Conservation (phyloP, 2,888 invertebrate genomes). For the Macaria liturata region DNA sequence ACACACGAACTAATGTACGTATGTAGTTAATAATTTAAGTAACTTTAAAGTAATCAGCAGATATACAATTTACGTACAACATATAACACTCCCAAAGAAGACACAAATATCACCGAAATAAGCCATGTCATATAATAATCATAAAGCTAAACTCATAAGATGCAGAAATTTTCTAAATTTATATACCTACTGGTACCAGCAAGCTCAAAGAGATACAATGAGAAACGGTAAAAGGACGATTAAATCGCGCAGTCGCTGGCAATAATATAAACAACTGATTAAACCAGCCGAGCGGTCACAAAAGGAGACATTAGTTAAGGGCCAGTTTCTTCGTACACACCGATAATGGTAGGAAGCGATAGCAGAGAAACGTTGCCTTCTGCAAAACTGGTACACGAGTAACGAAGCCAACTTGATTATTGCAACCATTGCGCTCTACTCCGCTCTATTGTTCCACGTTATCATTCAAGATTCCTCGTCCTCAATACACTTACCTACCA, state of each 20-base stretch:
- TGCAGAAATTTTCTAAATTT: too few species aligned
- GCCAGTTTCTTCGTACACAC: conserved; percentile 58
- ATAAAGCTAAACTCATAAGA: too few species aligned
- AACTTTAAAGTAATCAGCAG: too few species aligned
- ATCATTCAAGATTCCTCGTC: conserved; percentile 43
- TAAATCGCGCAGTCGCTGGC: conserved; percentile 71
- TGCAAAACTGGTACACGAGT: conserved; percentile 62
- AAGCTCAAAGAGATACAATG: conserved; percentile 53
- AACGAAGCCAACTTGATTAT: conserved; percentile 52
- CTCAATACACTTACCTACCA: conserved; percentile 28
- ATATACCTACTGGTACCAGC: not conserved
- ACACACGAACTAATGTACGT: too few species aligned
- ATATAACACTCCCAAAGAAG: too few species aligned
- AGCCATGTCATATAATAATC: too few species aligned
- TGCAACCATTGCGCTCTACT: conserved; percentile 38
- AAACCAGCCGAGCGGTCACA: conserved; percentile 70
- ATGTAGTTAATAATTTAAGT: too few species aligned
- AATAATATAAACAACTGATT: conserved; percentile 82
- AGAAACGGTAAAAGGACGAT: conserved; percentile 77
- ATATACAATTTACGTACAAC: too few species aligned
- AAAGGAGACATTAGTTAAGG: conserved; percentile 80
- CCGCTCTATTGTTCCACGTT: conserved; percentile 47
- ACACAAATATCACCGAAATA: too few species aligned
- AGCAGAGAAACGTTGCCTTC: conserved; percentile 49
- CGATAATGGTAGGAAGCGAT: conserved; percentile 77